Percentiles rank a stretch among this genome's conserved stretches.
phyloP scores from a whole-genome alignment of 2,888 invertebrate species.

The Arrhopalites spinosus region DNA sequence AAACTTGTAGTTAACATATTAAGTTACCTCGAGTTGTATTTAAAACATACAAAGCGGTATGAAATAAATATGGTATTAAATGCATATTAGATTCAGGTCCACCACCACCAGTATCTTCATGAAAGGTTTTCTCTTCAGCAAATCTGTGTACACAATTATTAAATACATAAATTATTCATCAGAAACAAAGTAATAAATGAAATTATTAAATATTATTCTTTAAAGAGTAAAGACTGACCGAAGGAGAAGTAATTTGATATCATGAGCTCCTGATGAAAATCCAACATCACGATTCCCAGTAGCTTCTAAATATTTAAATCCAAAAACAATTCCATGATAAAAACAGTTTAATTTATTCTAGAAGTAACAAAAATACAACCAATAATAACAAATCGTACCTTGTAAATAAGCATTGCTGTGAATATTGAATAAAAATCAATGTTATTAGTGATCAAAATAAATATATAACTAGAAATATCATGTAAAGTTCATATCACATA shows the following conservation, averaged over 20 bases:
- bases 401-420: slow-evolving; percentile 9
- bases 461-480: too few species aligned
- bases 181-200: too few species aligned
- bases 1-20: too few species aligned
- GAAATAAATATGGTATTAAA: slow-evolving; percentile 89
- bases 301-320: slow-evolving; percentile 56
- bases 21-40: slow-evolving; percentile 68
- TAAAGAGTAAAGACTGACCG: too few species aligned
- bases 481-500: neutral
- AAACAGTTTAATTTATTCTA: neutral
- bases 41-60: slow-evolving; percentile 92
- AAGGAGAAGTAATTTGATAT: slow-evolving; percentile 84
- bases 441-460: neutral
- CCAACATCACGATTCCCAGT: slow-evolving; percentile 69
- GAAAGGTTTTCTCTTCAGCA: slow-evolving; percentile 92
- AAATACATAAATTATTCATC: too few species aligned
- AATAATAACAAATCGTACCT: neutral
- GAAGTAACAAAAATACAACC: neutral
- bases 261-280: slow-evolving; percentile 83
- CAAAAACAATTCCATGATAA: slow-evolving; percentile 62
- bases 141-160: too few species aligned
- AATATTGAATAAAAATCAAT: neutral
- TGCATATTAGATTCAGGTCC: slow-evolving; percentile 97
- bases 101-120: slow-evolving; percentile 96
- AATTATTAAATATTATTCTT: too few species aligned